Base-by-base conservation (phyloP, 2,888 invertebrate genomes). In the Synergus umbraculus region DNA sequence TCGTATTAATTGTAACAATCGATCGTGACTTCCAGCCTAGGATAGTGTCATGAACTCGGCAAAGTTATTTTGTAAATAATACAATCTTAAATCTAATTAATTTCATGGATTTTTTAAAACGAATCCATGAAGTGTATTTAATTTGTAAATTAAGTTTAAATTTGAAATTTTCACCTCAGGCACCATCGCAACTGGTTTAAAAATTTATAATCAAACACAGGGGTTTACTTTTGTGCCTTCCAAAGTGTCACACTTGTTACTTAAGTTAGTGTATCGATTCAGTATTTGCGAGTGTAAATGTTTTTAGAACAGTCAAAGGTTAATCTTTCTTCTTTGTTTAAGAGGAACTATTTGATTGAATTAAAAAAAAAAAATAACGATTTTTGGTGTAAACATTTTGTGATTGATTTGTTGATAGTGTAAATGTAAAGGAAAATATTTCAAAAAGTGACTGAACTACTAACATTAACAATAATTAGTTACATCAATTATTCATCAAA, bases 141-240 rank as follows among this genome's bases (percentile, higher is more conserved):
- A 18, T 43, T 66, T 41, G 12, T 44, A 67, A 46, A 44, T 67
- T 13, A 67, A 67, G 46, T 67, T 67, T 67, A 67, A 44, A 67
- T 67, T 67, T 44, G 18, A 18, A 44, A n/a, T 69, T 69, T 49
- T 69, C 69, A 69, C 69, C 15, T 49, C 69, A 49, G 49, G 69
- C 69, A 69, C 49, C 49, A 69, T 49, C 49, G 7, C 49, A 46
- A 69, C 46, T 69, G 49, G 29, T 49, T 69, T 46, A 67, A 5
- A 65, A 29, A 64, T 22, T 29, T 65, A 41, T n/a, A 65, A 69
- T 69, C 29, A 69, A 29, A 69, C 22, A 69, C 49, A 69, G 49
- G 29, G 69, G 49, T 69, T 69, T 69, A 69, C 69, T 69, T 69
- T 69, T 49, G 69, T 69, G 69, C 69, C 69, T 69, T 69, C 69